Evolutionary conservation across 2,888 invertebrate species (phyloP).

Genomic region (Reticulitermes lucifugus): DNA sequence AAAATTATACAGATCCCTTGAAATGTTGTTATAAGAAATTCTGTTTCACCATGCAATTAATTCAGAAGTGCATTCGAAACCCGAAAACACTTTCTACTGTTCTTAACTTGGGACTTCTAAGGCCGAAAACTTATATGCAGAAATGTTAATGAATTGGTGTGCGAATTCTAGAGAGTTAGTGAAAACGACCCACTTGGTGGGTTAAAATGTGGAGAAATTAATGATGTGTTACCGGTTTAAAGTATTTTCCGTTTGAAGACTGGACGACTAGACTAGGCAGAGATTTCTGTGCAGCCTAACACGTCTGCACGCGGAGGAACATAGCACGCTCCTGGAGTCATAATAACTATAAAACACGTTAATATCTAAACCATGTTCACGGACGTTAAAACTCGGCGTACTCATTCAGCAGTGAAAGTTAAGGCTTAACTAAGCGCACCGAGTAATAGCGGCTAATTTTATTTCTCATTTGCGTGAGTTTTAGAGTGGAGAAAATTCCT

Average conservation of each 20-base stretch:
- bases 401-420: background rate
- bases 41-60: too few relatives aligned
- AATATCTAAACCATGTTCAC: background rate
- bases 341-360: background rate
- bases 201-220: background rate
- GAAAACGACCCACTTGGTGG: slow-evolving; percentile 3
- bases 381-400: background rate
- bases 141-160: background rate
- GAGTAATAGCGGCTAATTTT: too few relatives aligned
- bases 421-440: too few relatives aligned
- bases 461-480: too few relatives aligned
- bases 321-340: background rate
- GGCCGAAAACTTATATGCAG: background rate
- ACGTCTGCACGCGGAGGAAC: background rate
- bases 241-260: background rate
- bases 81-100: background rate
- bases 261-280: background rate
- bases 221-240: background rate
- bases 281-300: background rate
- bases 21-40: too few relatives aligned
- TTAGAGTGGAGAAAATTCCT: too few relatives aligned
- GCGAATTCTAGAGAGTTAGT: background rate
- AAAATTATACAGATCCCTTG: too few relatives aligned
- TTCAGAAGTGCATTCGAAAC: background rate
- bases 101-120: background rate